Evolutionary conservation across 2,888 invertebrate species (phyloP).

Genomic region (Epistrophella euchroma): DNA sequence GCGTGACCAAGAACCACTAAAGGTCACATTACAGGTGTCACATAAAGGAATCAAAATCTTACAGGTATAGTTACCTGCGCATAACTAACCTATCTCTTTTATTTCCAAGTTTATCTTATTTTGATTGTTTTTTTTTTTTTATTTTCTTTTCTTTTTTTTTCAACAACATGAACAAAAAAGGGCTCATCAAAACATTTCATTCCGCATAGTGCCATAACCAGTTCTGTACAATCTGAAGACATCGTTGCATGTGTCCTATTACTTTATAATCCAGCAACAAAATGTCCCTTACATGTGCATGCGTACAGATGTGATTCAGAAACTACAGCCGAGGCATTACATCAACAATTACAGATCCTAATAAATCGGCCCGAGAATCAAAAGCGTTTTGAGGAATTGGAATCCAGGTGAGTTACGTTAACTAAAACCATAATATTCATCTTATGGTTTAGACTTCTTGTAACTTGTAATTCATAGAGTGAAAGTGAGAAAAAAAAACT

Average conservation of each 20-base stretch:
- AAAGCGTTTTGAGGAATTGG: constrained; percentile 93
- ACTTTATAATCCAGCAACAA: constrained; percentile 96
- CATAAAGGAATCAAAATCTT: constrained; percentile 97
- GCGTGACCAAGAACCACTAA: constrained; percentile 93
- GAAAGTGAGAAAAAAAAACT: constrained; percentile 48
- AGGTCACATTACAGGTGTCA: constrained; percentile 95
- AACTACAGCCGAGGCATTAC: constrained; percentile 94
- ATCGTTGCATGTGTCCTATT: constrained; percentile 96
- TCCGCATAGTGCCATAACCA: constrained; percentile 96
- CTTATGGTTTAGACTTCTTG: constrained; percentile 13
- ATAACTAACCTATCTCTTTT: background rate
- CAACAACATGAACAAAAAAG: constrained; percentile 76
- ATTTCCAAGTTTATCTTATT: background rate
- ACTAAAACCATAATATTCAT: background rate
- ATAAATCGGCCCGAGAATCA: constrained; percentile 93
- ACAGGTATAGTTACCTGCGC: constrained; percentile 85
- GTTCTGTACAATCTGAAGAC: constrained; percentile 95
- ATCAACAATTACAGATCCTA: constrained; percentile 92
- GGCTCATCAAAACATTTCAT: constrained; percentile 95
- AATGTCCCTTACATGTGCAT: constrained; percentile 97
- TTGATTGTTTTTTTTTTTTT: background rate
- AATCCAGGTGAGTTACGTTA: constrained; percentile 84
- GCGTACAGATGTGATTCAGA: constrained; percentile 97
- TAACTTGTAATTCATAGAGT: constrained; percentile 64
- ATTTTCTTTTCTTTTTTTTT: background rate